Base-by-base conservation (phyloP, 92 coral and sea anemone genomes). In the Plumapathes pennacea region DNA sequence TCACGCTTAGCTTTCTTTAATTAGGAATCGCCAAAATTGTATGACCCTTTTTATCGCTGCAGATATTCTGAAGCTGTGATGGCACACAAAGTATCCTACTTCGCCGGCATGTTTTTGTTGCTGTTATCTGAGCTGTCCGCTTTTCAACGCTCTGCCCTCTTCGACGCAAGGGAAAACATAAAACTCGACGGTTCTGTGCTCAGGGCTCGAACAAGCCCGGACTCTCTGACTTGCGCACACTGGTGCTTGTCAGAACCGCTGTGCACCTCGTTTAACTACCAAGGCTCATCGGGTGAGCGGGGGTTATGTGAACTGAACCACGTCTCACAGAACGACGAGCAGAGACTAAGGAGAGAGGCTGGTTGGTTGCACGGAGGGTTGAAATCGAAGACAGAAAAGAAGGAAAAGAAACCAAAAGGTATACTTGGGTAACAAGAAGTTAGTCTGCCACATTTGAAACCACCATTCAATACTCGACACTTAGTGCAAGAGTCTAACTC, bases 201-300 rank as follows among this genome's bases (percentile, higher is more conserved):
- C 20, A 58, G 67, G 30, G 67, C 50, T 1, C 64, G 60, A 68
- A 59, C 60, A 38, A 59, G 40, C 15, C 47, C 38, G 26, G 50
- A 63, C 38, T 28, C 67, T 2, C 34, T 77, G 25, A 63, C 83
- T 28, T 87, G 95, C 64, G 80, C 83, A 46, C 95, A 82, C 8
- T 15, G 29, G 28, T 87, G 95, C 33, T 52, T 87, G 31, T 48
- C 71, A 0, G 57, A 54, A 13, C 57, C 43, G 11, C 26, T 17
- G 10, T 87, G 95, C 23, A 47, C 77, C 13, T 67, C 86, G 25
- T 83, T 87, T 40, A 87, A 82, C 59, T 82, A 46, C 63, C 57
- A 62, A 34, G 20, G 47, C 17, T 32, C 23, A 1, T 3, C 59
- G n/a, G 33, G 18, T 9, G 47, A 32, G 19, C 43, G 32, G 3